Conservation (phyloP, 2,113 vertebrate species). For the Toxostoma redivivum region DNA sequence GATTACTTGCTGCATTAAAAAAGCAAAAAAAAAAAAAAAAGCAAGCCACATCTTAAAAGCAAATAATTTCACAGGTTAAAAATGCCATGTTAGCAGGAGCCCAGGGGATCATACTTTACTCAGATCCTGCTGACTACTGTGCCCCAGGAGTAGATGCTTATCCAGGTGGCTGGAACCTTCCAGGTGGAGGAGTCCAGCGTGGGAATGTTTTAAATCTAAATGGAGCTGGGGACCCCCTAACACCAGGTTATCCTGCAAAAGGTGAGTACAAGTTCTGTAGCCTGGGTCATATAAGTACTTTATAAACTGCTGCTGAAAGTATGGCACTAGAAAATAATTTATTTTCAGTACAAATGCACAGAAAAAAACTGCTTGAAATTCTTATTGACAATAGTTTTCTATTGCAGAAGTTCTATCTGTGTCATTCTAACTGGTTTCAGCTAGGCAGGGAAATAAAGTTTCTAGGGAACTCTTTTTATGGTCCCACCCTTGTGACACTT, state of each 20-base stretch:
- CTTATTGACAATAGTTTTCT: not conserved
- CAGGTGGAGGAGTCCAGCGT: conserved; percentile 85
- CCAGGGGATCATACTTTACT: conserved; percentile 89
- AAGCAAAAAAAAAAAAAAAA: not conserved
- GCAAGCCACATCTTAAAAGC: not conserved
- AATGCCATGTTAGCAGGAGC: conserved; percentile 88
- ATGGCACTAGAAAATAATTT: not conserved
- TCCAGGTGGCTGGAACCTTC: conserved; percentile 93
- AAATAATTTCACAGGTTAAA: conserved; percentile 81
- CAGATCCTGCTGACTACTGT: conserved; percentile 92
- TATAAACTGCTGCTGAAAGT: not conserved
- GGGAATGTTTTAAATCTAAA: conserved; percentile 93
- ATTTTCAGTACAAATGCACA: not conserved
- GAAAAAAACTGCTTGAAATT: not conserved
- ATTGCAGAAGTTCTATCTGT: not conserved
- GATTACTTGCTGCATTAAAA: not conserved
- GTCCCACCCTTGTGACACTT: not conserved
- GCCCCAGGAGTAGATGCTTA: conserved; percentile 82
- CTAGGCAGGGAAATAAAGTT: not conserved
- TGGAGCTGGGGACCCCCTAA: conserved; percentile 92
- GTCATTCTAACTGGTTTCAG: not conserved
- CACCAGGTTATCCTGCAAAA: conserved; percentile 96
- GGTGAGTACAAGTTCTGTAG: conserved; percentile 65
- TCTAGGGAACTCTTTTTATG: not conserved
- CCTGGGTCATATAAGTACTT: not conserved